Evolutionary conservation across 2,888 invertebrate species (phyloP), one percentile per base, ranked within the genome.

Genomic region (Latheticus oryzae): DNA sequence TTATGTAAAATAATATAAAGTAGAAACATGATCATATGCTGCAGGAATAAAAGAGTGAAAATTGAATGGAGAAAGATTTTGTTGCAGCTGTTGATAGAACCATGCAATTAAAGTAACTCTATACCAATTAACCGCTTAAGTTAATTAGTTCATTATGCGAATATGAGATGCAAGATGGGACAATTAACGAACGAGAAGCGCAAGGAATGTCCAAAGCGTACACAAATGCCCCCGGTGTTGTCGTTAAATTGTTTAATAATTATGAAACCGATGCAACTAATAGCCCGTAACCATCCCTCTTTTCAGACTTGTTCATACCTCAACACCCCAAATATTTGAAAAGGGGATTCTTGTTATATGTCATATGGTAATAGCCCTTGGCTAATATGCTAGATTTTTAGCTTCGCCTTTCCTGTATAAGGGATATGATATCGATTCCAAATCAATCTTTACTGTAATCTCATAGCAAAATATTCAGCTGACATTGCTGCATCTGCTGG

Each of bases 101-200:
- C 33, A 15, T 15, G 33, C 43, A 52, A 40, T 65, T 63, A 65
- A 64, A 65, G 65, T 68, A 64, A 68, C 64, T 67, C 66, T 64
- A 67, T 66, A 64, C 64, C 62, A 61, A 68, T 65, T 63, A 62
- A 61, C 58, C 63, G 48, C 54, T 58, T 48, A 60, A 65, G 63
- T 64, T 70, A 67, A 67, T 70, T 68, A 67, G 61, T 62, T 67
- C 64, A 67, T 68, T 68, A 68, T 58, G 63, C 64, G 66, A 66
- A 69, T 69, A 65, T 67, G 66, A 66, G 63, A 66, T 64, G 64
- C 61, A 51, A 60, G 66, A 64, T 65, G 60, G 58, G 66, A 68
- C 65, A 68, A 70, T 68, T 63, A 66, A 61, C 54, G 35, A 48
- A 52, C 32, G 26, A 17, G 32, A 35, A 33, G 42, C 45, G 45